These are phyloP conservation scores for Platysternon megacephalum DNA, from an alignment of 2,113 vertebrate species.

Conservation along the genomic window DNA sequence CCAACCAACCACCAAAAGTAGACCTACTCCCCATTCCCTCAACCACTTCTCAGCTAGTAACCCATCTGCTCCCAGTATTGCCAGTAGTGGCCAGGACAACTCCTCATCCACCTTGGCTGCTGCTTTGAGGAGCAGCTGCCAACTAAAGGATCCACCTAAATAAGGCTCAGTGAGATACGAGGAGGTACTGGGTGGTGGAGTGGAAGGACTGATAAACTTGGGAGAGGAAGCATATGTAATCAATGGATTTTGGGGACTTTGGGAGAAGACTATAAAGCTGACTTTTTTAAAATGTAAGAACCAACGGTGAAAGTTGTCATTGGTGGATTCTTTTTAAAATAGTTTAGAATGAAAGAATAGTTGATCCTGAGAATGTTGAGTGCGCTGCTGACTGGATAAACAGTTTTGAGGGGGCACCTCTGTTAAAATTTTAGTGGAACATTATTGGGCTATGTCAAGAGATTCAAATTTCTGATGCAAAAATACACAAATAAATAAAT, in stretches of 20 bases:
- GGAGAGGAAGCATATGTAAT: background rate
- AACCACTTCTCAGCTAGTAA: background rate
- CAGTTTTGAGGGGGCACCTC: background rate
- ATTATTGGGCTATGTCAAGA: background rate
- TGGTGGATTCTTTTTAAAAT: background rate
- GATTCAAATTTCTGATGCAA: background rate
- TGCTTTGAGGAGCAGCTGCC: background rate
- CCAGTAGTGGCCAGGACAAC: background rate
- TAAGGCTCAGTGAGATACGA: background rate
- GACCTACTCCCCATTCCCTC: background rate
- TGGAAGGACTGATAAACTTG: background rate
- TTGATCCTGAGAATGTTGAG: constrained; percentile 12
- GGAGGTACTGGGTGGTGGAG: background rate
- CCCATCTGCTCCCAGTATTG: background rate
- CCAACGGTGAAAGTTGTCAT: background rate
- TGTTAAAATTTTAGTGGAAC: constrained; percentile 11
- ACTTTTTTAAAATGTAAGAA: background rate
- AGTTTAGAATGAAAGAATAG: background rate
- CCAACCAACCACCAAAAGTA: background rate
- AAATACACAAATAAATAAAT: background rate
- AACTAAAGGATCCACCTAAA: background rate
- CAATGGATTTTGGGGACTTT: background rate
- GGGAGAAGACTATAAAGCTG: background rate
- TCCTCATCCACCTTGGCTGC: background rate
- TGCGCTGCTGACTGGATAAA: background rate